Conservation (phyloP, 2,797 vertebrate species). For the Botia almorhae region DNA sequence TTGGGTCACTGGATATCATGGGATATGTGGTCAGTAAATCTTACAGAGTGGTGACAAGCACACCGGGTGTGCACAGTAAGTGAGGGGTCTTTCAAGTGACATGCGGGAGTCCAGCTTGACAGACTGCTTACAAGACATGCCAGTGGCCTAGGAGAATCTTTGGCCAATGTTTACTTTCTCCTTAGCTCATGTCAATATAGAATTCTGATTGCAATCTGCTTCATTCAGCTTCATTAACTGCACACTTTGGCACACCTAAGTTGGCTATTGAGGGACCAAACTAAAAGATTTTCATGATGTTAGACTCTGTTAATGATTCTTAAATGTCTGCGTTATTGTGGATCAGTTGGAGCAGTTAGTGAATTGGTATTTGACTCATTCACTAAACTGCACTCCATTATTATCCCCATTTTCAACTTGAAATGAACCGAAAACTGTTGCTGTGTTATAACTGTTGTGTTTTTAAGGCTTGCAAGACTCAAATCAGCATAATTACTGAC, state of each 20-base stretch:
- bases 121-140: constrained; percentile 28
- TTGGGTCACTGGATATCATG: constrained; percentile 40
- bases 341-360: background rate
- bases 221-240: background rate
- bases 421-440: background rate
- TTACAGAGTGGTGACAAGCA: constrained; percentile 27
- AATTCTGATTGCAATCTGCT: constrained; percentile 6
- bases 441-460: background rate
- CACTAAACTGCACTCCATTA: background rate
- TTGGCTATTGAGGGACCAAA: background rate
- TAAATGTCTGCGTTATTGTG: no score
- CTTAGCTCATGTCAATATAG: background rate
- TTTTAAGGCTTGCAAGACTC: background rate
- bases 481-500: background rate
- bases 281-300: no score
- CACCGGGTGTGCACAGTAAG: constrained; percentile 30
- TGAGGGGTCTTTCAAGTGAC: background rate
- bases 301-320: no score
- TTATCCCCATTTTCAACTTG: background rate
- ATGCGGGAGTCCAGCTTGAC: constrained; percentile 2
- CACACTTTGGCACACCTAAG: background rate
- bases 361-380: background rate
- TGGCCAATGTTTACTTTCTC: constrained; percentile 2
- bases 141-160: background rate
- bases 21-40: constrained; percentile 39